phyloP scores from a whole-genome alignment of 2,113 vertebrate genomes.

The Felis catus region DNA sequence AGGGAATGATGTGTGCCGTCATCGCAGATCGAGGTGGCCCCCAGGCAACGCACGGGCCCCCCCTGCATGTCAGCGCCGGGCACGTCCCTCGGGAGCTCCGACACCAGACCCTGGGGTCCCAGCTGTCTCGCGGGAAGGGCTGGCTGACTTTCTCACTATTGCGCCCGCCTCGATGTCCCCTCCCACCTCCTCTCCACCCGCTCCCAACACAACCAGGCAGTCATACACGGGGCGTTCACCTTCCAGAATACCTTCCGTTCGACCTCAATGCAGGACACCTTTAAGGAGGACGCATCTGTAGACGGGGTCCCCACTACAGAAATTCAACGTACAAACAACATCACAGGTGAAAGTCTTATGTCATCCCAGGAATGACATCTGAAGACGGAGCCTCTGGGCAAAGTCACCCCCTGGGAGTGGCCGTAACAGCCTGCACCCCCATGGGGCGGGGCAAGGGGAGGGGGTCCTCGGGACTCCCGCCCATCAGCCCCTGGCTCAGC shows the following conservation, averaged over 20 bases:
- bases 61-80: fast-evolving
- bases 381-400: neutral
- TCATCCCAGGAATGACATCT: fast-evolving
- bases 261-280: fast-evolving
- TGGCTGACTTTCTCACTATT: neutral
- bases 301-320: fast-evolving
- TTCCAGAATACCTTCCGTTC: no score
- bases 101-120: neutral
- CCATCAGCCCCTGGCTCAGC: fast-evolving
- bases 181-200: neutral
- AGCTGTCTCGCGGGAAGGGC: neutral
- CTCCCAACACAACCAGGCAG: fast-evolving
- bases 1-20: neutral
- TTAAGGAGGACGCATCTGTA: fast-evolving
- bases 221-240: fast-evolving
- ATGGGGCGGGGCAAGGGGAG: fast-evolving
- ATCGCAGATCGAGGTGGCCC: fast-evolving
- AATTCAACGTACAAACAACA: no score
- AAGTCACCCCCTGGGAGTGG: no score
- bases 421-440: fast-evolving
- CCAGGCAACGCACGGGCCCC: neutral
- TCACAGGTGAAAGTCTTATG: neutral
- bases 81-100: neutral
- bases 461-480: fast-evolving
- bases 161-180: neutral